phyloP scores from a whole-genome alignment of 2,113 vertebrate genomes.

The Tragelaphus scriptus region DNA sequence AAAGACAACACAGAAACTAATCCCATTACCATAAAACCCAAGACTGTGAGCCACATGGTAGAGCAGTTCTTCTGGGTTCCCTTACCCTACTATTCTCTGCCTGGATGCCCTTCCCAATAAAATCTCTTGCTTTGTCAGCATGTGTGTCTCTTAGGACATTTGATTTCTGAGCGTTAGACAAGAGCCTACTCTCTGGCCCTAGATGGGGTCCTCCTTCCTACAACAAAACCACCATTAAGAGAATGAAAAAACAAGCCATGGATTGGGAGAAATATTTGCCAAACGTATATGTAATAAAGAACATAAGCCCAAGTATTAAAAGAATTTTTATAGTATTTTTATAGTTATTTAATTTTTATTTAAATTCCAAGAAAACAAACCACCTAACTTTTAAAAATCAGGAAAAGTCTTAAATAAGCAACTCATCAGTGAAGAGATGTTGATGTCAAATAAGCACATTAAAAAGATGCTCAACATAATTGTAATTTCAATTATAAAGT shows the following conservation, averaged over 20 bases:
- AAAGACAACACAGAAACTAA: not conserved
- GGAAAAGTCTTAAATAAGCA: not conserved
- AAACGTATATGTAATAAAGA: not conserved
- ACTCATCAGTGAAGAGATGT: not conserved
- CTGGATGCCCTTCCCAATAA: not conserved
- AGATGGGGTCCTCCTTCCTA: not conserved
- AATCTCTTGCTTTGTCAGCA: not conserved
- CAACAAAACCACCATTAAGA: not conserved
- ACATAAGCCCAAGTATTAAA: not conserved
- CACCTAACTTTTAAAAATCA: not conserved
- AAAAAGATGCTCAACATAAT: not conserved
- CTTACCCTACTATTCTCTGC: fast-evolving
- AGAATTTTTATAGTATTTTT: not conserved
- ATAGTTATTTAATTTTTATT: not conserved
- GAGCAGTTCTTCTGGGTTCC: not conserved
- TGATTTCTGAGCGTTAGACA: not conserved
- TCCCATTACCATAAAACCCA: not conserved
- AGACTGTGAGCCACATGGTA: not conserved
- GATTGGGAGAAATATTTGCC: not conserved
- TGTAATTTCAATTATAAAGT: not conserved
- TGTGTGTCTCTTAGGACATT: not conserved
- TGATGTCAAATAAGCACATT: not conserved
- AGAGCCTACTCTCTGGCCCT: not conserved
- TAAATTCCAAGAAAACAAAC: not conserved
- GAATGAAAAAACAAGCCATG: not conserved